Conservation (phyloP, 2,888 invertebrate genomes). For the Macrophya alboannulata region DNA sequence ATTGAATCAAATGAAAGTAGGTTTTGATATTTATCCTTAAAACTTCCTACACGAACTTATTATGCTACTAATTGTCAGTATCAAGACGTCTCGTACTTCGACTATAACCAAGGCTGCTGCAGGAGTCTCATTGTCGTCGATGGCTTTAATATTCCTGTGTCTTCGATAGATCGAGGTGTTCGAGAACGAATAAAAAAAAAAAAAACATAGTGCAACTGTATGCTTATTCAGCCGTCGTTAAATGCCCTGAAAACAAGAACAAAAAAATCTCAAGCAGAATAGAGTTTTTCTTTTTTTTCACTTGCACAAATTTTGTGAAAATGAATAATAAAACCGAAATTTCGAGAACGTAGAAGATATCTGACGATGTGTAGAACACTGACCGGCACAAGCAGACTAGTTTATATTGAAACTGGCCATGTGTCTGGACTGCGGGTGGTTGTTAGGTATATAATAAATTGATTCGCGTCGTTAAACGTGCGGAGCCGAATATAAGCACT, state of each 20-base stretch:
- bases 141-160: not conserved
- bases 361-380: not conserved
- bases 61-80: slow-evolving; percentile 1
- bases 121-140: not conserved
- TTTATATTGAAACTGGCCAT: slow-evolving; percentile 17
- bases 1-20: not conserved
- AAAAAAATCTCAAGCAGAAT: not conserved
- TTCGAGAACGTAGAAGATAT: not conserved
- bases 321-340: not conserved
- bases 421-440: not conserved
- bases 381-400: not conserved
- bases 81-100: not conserved
- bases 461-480: slow-evolving; percentile 42
- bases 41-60: not conserved
- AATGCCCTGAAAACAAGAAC: too few species aligned
- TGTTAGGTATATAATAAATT: slow-evolving; percentile 16
- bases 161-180: not conserved
- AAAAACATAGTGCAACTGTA: too few species aligned
- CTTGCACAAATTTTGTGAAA: not conserved
- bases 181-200: not conserved
- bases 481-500: not conserved
- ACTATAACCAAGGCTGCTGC: not conserved
- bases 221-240: too few species aligned
- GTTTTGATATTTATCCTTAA: not conserved
- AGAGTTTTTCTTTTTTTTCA: not conserved